Conservation (phyloP, 1,140 invertebrate genomes). For the Eurosta solidaginis region DNA sequence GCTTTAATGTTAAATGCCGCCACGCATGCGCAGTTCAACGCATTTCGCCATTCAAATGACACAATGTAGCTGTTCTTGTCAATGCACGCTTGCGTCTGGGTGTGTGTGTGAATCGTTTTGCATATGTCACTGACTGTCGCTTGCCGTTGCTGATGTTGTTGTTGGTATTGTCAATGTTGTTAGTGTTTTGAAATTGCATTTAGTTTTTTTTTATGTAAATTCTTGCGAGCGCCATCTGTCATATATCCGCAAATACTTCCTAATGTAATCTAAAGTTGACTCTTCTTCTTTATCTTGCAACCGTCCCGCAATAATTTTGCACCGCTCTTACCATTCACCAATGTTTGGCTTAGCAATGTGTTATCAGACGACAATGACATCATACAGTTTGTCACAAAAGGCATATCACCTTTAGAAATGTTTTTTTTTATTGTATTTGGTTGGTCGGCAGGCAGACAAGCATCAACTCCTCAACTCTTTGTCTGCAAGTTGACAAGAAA, state of each 20-base stretch:
- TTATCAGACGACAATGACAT: background rate
- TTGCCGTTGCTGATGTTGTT: too few relatives aligned
- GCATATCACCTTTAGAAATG: background rate
- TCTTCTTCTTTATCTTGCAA: background rate
- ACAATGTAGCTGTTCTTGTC: constrained; percentile 1
- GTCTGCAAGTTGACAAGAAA: background rate
- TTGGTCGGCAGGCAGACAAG: background rate
- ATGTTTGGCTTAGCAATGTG: too few relatives aligned
- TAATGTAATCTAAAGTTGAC: background rate
- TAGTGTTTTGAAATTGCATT: background rate
- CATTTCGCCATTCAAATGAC: constrained; percentile 15
- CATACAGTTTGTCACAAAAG: background rate
- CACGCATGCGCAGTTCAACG: constrained; percentile 11
- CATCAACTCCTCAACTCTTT: constrained; percentile 1
- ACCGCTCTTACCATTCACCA: background rate
- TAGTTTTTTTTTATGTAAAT: constrained; percentile 2
- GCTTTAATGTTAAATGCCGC: constrained; percentile 24
- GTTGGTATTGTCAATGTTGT: background rate
- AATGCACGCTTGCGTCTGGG: background rate
- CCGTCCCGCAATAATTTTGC: too few relatives aligned
- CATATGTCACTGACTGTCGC: background rate
- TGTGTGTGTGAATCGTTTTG: background rate
- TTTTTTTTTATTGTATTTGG: background rate
- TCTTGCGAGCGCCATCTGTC: constrained; percentile 10
- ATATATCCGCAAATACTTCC: constrained; percentile 23